Evolutionary conservation across 2,113 vertebrate genomes (phyloP), one percentile per base, ranked within the genome.

Genomic region (Oncorhynchus keta): DNA sequence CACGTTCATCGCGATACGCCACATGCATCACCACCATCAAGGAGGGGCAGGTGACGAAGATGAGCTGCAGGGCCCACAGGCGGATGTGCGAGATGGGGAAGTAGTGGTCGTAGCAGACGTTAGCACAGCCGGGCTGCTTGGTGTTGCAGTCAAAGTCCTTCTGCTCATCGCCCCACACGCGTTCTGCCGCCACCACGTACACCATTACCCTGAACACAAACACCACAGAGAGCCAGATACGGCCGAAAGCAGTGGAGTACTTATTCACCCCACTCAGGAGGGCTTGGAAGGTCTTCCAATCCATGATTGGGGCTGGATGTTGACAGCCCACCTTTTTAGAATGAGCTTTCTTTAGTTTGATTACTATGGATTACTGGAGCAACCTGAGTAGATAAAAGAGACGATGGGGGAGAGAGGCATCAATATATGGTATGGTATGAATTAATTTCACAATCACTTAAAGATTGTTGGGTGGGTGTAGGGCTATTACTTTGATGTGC

Each of bases 91-190:
- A 93, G 81, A 94, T 93, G 84, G 93, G 93, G 80, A 94, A 94
- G 90, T 76, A 91, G 84, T 84, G 3, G 39, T 97, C 94, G 0
- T 95, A 96, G 89, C 96, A 97, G 78, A 95, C 93, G 1, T 95
- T 96, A 83, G 94, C 70, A 61, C 96, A 97, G 72, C 96, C 96
- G 0, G 95, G 96, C 89, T 96, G 95, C 78, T 79, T 91, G 78
- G 93, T 96, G 87, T 96, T 96, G 87, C 96, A 96, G 86, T 95
- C 85, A 64, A 96, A 96, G 80, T 95, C 95, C 35, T 95, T 95
- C 79, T 95, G 95, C 6, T 96, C 95, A 0, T 97, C 95, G 0
- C 93, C 91, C 95, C 95, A 96, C 62, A 97, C 95, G 0, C 92
- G 87, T 84, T 97, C 94, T 0, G 95, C 95, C 0, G 95, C 96